Conservation (phyloP, 2,113 vertebrate species). For the Chloroceryle aenea region DNA sequence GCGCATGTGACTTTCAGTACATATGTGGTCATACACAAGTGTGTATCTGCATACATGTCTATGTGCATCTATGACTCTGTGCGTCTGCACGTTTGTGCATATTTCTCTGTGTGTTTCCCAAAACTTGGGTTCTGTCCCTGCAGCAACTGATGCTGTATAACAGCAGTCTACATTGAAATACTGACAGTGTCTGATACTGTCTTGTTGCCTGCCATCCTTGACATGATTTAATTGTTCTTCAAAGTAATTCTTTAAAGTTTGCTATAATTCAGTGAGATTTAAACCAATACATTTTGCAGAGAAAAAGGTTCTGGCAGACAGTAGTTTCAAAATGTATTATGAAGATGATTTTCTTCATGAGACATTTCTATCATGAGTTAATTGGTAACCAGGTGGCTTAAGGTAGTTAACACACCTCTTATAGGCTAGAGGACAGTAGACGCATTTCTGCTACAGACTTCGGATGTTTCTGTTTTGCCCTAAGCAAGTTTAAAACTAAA, state of each 20-base stretch:
- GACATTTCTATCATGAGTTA: neutral
- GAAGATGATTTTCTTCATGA: neutral
- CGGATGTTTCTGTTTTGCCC: neutral
- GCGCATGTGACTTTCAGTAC: fast-evolving
- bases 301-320: neutral
- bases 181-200: neutral
- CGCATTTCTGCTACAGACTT: neutral
- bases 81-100: neutral
- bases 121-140: neutral
- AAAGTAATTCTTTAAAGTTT: neutral
- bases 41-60: neutral
- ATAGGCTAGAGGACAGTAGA: neutral
- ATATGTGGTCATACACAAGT: neutral
- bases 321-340: neutral
- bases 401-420: neutral
- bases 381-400: neutral
- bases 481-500: neutral
- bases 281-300: neutral
- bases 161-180: neutral
- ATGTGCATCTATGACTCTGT: neutral
- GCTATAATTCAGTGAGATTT: neutral
- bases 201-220: neutral
- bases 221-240: neutral
- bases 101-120: neutral
- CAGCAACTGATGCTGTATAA: neutral